Evolutionary conservation across 2,113 vertebrate genomes (phyloP).

Genomic region (Hystrix brachyura): DNA sequence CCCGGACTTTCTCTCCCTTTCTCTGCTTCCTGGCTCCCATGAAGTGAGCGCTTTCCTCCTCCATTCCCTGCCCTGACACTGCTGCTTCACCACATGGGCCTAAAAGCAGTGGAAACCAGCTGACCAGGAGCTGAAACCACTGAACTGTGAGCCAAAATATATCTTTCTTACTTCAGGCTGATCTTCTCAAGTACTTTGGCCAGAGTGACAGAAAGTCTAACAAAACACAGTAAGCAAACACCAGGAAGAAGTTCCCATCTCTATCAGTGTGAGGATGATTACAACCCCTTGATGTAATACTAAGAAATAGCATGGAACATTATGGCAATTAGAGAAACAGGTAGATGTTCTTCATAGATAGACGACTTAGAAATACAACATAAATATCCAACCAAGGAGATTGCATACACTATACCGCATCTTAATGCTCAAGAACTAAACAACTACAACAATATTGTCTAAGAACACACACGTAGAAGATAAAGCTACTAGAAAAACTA

Average conservation of each 20-base stretch:
- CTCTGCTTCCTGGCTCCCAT: neutral
- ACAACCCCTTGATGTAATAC: neutral
- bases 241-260: neutral
- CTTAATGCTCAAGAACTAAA: neutral
- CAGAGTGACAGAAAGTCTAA: neutral
- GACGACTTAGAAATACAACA: neutral
- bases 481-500: slow-evolving; percentile 13
- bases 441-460: neutral
- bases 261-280: neutral
- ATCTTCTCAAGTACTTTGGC: neutral
- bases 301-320: neutral
- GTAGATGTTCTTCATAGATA: neutral
- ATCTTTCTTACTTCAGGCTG: neutral
- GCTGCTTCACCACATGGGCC: neutral
- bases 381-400: neutral
- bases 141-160: neutral
- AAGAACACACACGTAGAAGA: neutral
- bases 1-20: neutral
- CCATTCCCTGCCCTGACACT: neutral
- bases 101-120: neutral
- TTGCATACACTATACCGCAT: neutral
- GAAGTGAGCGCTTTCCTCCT: neutral
- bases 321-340: neutral
- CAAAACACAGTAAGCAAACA: neutral
- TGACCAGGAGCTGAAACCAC: neutral